These are phyloP conservation scores for Phortica magna DNA, from an alignment of 2,888 invertebrate genomes.

Conservation along the genomic window DNA sequence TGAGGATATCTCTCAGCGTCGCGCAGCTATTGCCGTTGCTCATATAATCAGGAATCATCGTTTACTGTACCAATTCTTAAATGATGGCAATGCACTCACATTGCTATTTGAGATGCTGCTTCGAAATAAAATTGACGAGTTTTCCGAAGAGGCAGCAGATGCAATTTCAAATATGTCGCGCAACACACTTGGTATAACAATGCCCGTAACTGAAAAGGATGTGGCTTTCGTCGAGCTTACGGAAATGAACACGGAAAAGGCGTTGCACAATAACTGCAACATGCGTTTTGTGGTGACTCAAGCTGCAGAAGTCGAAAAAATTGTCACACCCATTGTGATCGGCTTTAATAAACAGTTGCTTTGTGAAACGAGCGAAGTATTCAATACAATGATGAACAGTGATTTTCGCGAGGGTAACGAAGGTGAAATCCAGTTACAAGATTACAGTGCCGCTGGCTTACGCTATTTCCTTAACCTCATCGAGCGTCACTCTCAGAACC, in stretches of 20 bases:
- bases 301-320: slow-evolving; percentile 26
- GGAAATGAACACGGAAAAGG: slow-evolving; percentile 51
- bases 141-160: slow-evolving; percentile 75
- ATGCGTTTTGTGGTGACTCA: slow-evolving; percentile 72
- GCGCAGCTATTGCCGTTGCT: slow-evolving; percentile 75
- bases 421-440: slow-evolving; percentile 75
- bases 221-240: slow-evolving; percentile 56
- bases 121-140: slow-evolving; percentile 65
- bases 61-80: slow-evolving; percentile 73
- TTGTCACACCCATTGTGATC: slow-evolving; percentile 51
- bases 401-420: slow-evolving; percentile 76
- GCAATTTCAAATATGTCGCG: slow-evolving; percentile 74
- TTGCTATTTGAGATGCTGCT: slow-evolving; percentile 72
- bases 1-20: slow-evolving; percentile 68
- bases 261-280: slow-evolving; percentile 62
- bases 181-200: slow-evolving; percentile 67
- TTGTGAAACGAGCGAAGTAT: slow-evolving; percentile 76
- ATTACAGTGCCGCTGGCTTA: slow-evolving; percentile 72
- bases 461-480: slow-evolving; percentile 76
- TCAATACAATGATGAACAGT: slow-evolving; percentile 77
- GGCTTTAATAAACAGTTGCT: slow-evolving; percentile 74
- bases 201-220: slow-evolving; percentile 58
- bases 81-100: slow-evolving; percentile 74
- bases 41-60: slow-evolving; percentile 75
- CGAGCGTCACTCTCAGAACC: slow-evolving; percentile 60